These are phyloP conservation scores for Ditylenchus weischeri DNA, from an alignment of 2,888 invertebrate species.

Conservation along the genomic window DNA sequence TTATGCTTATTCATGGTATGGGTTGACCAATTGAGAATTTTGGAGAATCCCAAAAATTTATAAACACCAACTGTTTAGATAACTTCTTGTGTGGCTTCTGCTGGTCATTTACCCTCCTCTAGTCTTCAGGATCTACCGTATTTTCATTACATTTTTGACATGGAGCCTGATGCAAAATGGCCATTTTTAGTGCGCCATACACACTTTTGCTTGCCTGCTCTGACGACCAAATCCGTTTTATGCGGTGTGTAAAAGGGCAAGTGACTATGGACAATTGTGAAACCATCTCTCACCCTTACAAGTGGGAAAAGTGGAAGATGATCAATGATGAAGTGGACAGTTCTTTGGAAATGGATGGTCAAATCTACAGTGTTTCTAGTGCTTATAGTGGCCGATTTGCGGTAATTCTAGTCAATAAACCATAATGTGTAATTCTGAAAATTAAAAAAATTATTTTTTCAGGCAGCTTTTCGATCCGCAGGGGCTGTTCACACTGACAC, in stretches of 20 bases:
- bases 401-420: slow-evolving; percentile 62
- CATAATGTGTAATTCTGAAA: slow-evolving; percentile 67
- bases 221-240: slow-evolving; percentile 77
- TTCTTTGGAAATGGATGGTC: slow-evolving; percentile 54
- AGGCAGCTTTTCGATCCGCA: slow-evolving; percentile 5
- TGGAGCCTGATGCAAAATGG: slow-evolving; percentile 59
- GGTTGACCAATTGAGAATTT: no score
- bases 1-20: no score
- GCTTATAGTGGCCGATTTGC: slow-evolving; percentile 96
- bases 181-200: slow-evolving; percentile 96
- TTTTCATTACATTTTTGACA: no score
- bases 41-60: no score
- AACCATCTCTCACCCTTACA: slow-evolving; percentile 9
- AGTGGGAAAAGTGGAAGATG: slow-evolving; percentile 56
- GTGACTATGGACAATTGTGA: not conserved
- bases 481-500: slow-evolving; percentile 7
- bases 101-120: slow-evolving; percentile 92
- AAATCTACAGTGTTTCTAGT: slow-evolving; percentile 71
- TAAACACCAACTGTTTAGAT: slow-evolving; percentile 9
- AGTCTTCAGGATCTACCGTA: slow-evolving; percentile 72
- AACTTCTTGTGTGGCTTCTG: slow-evolving; percentile 76
- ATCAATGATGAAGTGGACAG: slow-evolving; percentile 46
- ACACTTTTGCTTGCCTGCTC: slow-evolving; percentile 91
- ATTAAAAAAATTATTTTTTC: no score
- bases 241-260: slow-evolving; percentile 55